These are phyloP conservation scores for Amphipyra berbera DNA, from an alignment of 2,888 invertebrate species.

Conservation along the genomic window DNA sequence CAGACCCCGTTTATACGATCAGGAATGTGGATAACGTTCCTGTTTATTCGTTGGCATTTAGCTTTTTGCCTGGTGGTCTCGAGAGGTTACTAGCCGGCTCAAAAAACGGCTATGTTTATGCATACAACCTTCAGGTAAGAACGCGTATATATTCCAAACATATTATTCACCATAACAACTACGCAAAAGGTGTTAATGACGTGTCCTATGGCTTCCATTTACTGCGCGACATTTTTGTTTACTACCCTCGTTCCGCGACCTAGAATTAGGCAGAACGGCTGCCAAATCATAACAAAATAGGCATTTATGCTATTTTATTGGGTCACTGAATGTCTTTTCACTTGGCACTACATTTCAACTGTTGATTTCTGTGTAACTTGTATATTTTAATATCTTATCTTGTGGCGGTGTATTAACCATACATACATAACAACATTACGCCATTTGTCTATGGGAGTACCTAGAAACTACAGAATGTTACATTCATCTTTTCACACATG, in stretches of 20 bases:
- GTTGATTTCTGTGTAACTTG: slow-evolving; percentile 3
- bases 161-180: slow-evolving; percentile 64
- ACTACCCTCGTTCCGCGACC: slow-evolving; percentile 84
- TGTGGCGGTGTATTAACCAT: no score
- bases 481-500: neutral
- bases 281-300: slow-evolving; percentile 55
- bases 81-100: slow-evolving; percentile 93
- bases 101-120: slow-evolving; percentile 93
- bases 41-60: slow-evolving; percentile 93
- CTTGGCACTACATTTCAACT: slow-evolving; percentile 13
- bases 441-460: no score
- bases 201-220: slow-evolving; percentile 58
- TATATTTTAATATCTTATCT: neutral
- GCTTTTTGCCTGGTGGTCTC: slow-evolving; percentile 89
- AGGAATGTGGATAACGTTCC: slow-evolving; percentile 92
- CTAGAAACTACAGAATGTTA: neutral
- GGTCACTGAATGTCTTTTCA: slow-evolving; percentile 33
- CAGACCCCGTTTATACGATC: slow-evolving; percentile 94
- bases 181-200: slow-evolving; percentile 58
- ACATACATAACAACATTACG: no score
- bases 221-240: slow-evolving; percentile 77
- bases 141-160: slow-evolving; percentile 69
- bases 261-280: slow-evolving; percentile 68
- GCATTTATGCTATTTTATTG: slow-evolving; percentile 39
- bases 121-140: slow-evolving; percentile 94